Conservation (phyloP, 2,797 vertebrate genomes). For the Ambastaia sidthimunki region DNA sequence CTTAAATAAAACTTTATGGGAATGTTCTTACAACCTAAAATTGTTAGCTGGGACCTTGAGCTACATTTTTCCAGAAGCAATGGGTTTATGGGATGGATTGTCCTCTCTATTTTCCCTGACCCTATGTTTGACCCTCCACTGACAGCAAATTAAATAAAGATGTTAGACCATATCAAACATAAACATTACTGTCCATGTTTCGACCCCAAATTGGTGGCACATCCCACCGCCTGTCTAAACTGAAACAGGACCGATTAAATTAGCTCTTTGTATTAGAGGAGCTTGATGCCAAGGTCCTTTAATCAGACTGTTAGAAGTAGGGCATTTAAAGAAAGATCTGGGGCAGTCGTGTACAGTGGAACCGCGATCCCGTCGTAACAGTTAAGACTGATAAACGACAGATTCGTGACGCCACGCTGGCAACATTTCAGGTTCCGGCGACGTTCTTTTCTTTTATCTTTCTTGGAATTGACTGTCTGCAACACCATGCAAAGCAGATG, state of each 20-base stretch:
- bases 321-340: slow-evolving; percentile 63
- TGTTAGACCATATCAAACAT: slow-evolving; percentile 39
- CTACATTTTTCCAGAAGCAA: slow-evolving; percentile 18
- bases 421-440: neutral
- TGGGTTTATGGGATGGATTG: neutral
- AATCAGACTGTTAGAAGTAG: slow-evolving; percentile 59
- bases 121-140: neutral
- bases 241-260: slow-evolving; percentile 44
- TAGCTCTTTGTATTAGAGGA: slow-evolving; percentile 20
- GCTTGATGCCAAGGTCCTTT: slow-evolving; percentile 29
- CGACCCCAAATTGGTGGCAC: slow-evolving; percentile 53
- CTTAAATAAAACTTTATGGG: too few relatives aligned
- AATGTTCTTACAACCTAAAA: too few relatives aligned
- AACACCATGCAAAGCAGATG: slow-evolving; percentile 2
- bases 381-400: slow-evolving; percentile 29
- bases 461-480: slow-evolving; percentile 13
- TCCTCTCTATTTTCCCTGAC: slow-evolving; percentile 16
- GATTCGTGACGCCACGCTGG: slow-evolving; percentile 11
- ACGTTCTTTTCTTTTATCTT: slow-evolving; percentile 6
- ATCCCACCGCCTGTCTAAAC: slow-evolving; percentile 60
- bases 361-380: slow-evolving; percentile 21
- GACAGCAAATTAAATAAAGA: slow-evolving; percentile 60
- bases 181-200: neutral
- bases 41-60: neutral
- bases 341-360: slow-evolving; percentile 52